Evolutionary conservation across 2,888 invertebrate genomes (phyloP).

Genomic region (Hartigia nigra): DNA sequence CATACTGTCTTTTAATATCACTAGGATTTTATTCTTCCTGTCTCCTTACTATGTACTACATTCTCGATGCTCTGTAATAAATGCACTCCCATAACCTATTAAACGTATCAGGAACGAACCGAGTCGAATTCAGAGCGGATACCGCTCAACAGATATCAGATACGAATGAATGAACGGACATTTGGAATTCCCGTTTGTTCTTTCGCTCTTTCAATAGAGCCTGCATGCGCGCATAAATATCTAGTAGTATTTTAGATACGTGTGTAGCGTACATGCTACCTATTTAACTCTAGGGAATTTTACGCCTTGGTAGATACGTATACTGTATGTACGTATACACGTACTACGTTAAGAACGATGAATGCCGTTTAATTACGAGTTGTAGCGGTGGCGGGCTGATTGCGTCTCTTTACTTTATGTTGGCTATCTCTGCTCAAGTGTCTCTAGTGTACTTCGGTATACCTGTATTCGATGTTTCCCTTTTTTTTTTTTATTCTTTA

Average conservation of each 20-base stretch:
- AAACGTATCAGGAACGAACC: background rate
- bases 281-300: background rate
- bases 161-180: background rate
- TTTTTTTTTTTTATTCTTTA: background rate
- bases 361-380: constrained; percentile 8
- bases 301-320: background rate
- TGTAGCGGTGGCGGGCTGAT: background rate
- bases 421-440: background rate
- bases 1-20: background rate
- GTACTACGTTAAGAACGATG: background rate
- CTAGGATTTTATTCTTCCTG: background rate
- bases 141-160: background rate
- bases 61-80: background rate
- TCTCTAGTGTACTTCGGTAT: background rate
- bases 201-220: background rate
- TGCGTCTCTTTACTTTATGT: background rate
- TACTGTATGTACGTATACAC: background rate
- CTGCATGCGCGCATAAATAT: background rate
- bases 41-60: background rate
- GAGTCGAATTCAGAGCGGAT: background rate
- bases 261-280: background rate
- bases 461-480: background rate
- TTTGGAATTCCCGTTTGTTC: constrained; percentile 1
- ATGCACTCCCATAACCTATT: background rate
- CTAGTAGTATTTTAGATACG: background rate